Evolutionary conservation across 2,797 vertebrate genomes (phyloP).

Genomic region (Scomberomorus guttatus): DNA sequence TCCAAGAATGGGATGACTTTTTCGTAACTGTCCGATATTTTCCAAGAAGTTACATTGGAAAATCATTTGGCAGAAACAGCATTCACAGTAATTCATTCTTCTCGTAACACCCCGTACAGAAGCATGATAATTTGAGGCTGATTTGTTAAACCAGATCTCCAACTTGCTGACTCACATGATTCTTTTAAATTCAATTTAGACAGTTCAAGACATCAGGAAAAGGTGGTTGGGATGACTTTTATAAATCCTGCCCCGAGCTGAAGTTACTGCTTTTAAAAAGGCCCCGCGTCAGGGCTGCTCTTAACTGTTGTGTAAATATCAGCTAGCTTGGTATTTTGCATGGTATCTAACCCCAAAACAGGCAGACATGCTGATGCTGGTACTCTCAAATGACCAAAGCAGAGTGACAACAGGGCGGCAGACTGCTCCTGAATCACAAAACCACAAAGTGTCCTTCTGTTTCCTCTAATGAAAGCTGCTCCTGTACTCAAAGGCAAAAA

Average conservation of each 20-base stretch:
- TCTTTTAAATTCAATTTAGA: neutral
- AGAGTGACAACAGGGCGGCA: neutral
- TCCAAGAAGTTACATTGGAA: neutral
- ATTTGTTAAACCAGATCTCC: neutral
- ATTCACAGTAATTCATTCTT: neutral
- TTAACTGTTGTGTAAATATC: conserved; percentile 54
- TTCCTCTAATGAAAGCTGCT: conserved; percentile 39
- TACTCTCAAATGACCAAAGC: conserved; percentile 23
- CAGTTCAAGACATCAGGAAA: neutral
- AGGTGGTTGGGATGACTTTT: neutral
- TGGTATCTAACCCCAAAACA: conserved; percentile 23
- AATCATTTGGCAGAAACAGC: neutral
- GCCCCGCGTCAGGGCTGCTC: neutral
- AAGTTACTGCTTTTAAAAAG: conserved; percentile 23
- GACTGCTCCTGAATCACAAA: neutral
- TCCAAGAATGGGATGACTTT: neutral
- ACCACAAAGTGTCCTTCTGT: conserved; percentile 40
- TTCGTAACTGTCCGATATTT: neutral
- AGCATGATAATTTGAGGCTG: neutral
- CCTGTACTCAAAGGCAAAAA: conserved; percentile 33
- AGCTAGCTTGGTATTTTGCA: neutral
- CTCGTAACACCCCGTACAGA: conserved; percentile 1
- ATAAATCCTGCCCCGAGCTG: neutral
- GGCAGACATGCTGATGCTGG: conserved; percentile 18
- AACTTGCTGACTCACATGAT: conserved; percentile 34